These are phyloP conservation scores for Synanthedon tipuliformis DNA, from an alignment of 2,888 invertebrate species.

Conservation along the genomic window DNA sequence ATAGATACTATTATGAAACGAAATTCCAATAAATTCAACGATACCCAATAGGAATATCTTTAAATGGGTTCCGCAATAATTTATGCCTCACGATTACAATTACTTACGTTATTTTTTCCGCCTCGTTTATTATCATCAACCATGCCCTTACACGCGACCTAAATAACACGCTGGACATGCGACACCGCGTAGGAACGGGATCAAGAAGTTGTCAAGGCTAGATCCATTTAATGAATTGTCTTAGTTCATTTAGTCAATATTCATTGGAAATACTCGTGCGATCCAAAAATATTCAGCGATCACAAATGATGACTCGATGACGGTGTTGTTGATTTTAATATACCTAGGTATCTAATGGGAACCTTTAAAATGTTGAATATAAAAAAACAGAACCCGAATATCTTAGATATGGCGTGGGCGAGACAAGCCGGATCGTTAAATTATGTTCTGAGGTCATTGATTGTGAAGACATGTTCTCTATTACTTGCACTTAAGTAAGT, in stretches of 20 bases:
- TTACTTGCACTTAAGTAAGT: constrained; percentile 14
- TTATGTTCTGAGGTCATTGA: constrained; percentile 58
- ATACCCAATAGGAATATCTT: constrained; percentile 14
- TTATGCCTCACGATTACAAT: neutral
- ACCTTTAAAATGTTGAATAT: too few relatives aligned
- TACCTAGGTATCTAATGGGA: too few relatives aligned
- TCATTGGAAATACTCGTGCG: neutral
- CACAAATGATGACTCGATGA: too few relatives aligned
- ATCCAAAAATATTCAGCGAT: too few relatives aligned
- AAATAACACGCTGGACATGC: constrained; percentile 45
- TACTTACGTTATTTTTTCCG: neutral
- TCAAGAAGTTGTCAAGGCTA: constrained; percentile 63
- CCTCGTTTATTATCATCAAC: constrained; percentile 26
- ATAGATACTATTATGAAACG: too few relatives aligned
- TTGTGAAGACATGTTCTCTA: constrained; percentile 34
- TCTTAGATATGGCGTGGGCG: constrained; percentile 42
- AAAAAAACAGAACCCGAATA: neutral
- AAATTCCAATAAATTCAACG: too few relatives aligned
- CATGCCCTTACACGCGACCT: constrained; percentile 26
- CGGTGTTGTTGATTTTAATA: too few relatives aligned
- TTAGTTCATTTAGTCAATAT: neutral
- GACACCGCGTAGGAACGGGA: constrained; percentile 55
- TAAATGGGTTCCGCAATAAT: constrained; percentile 10
- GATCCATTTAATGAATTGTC: constrained; percentile 39
- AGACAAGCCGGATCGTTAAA: constrained; percentile 46